Evolutionary conservation across 2,797 vertebrate species (phyloP), one percentile per base, ranked within the genome.

Genomic region (Myotis planiceps): DNA sequence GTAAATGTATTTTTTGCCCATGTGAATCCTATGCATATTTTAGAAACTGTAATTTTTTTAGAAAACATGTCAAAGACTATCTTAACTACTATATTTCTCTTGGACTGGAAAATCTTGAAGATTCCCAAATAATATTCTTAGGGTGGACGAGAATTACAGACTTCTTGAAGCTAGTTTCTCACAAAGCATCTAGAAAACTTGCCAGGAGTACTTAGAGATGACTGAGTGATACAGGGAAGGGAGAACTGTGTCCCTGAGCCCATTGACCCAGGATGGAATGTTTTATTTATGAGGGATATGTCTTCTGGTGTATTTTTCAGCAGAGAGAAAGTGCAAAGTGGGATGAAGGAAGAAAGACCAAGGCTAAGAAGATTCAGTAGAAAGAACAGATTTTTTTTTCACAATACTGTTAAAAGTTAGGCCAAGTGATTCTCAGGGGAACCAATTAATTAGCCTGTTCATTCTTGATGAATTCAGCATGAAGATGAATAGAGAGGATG

Each of bases 361-460:
- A 93, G 84, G 72, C 39, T 75, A 63, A 90, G 9, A 68, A 92
- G 66, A 91, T 45, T 45, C 9, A 47, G 34, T 34, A 88, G 80
- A 53, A 68, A 63, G 3, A 92, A 78, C n/a, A 75, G 21, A 19
- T 45, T n/a, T 71, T 45, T n/a, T 71, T 85, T 86, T 80, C 45
- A 74, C 37, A 92, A 90, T 53, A 69, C 29, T 90, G 25, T 93
- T 84, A 94, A 68, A 83, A 63, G 16, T 84, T 53, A 65, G 79
- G 39, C 72, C 96, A 93, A 94, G 19, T 42, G 32, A 84, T 87
- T 88, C 47, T 84, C 66, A 83, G 3, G 68, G 78, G 16, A 94
- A 71, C 39, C 84, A 90, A 34, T 42, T 95, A 45, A 92, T 95
- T 85, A 49, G n/a, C 27, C 65, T 60, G 29, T 53, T 92, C 27